A percentile compares a stretch with the other conserved stretches of the same genome.
These are phyloP conservation scores for Panulirus ornatus DNA, from an alignment of 1,140 invertebrate species.

Conservation along the genomic window DNA sequence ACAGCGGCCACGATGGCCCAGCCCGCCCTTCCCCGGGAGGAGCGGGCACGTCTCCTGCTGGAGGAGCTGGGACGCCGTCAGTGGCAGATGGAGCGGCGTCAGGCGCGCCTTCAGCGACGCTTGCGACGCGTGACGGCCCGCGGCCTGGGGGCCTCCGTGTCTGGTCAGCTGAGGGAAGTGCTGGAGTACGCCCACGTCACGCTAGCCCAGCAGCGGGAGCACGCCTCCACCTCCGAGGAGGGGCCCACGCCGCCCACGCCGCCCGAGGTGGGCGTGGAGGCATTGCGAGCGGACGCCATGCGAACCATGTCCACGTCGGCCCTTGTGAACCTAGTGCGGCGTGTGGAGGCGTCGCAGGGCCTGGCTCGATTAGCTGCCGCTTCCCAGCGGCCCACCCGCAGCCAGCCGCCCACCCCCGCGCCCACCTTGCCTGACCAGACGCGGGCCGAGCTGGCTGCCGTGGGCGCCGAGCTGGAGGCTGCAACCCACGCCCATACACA, in stretches of 20 bases:
- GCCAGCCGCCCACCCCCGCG: slow-evolving; percentile 58
- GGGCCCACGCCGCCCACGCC: slow-evolving; percentile 71
- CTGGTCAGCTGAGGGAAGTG: slow-evolving; percentile 86
- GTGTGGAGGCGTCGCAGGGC: slow-evolving; percentile 79
- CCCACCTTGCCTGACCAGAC: slow-evolving; percentile 51
- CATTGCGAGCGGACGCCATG: slow-evolving; percentile 79
- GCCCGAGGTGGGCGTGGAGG: slow-evolving; percentile 76
- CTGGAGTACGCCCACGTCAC: slow-evolving; percentile 84
- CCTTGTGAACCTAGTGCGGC: slow-evolving; percentile 81
- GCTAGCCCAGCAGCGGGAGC: slow-evolving; percentile 79
- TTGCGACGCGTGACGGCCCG: slow-evolving; percentile 87
- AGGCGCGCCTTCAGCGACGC: slow-evolving; percentile 85
- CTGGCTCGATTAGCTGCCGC: slow-evolving; percentile 53
- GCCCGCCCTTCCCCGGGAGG: slow-evolving; percentile 75
- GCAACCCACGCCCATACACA: slow-evolving; percentile 84
- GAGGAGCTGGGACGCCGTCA: slow-evolving; percentile 81
- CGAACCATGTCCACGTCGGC: slow-evolving; percentile 80
- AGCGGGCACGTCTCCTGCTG: slow-evolving; percentile 78
- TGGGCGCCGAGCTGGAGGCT: slow-evolving; percentile 84
- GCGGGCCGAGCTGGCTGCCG: slow-evolving; percentile 77
- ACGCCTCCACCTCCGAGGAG: slow-evolving; percentile 78
- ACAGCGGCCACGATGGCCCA: background rate
- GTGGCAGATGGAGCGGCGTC: slow-evolving; percentile 83
- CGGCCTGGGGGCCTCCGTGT: slow-evolving; percentile 85
- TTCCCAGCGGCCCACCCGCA: slow-evolving; percentile 26